phyloP scores from a whole-genome alignment of 2,888 invertebrate genomes.

The Idaea aversata region DNA sequence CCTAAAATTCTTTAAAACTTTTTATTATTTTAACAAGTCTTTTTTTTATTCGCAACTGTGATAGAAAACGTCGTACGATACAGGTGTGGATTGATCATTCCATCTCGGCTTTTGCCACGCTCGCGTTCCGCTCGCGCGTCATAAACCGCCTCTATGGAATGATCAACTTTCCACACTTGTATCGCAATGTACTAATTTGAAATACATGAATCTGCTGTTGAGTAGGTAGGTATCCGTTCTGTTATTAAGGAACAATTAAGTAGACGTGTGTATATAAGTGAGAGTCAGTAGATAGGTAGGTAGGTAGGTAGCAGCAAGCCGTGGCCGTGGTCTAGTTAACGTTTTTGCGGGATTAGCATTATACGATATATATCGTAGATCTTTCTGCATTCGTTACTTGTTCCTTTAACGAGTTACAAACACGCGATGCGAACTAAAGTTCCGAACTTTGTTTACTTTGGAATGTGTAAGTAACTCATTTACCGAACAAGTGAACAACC shows the following conservation, averaged over 20 bases:
- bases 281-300: too few species aligned
- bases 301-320: not conserved
- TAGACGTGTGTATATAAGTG: too few species aligned
- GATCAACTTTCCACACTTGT: too few species aligned
- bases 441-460: not conserved
- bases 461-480: not conserved
- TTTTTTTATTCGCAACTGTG: too few species aligned
- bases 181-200: not conserved
- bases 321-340: not conserved
- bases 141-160: too few species aligned
- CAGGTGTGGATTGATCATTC: too few species aligned
- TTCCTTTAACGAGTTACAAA: not conserved
- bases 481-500: not conserved
- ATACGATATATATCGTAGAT: not conserved
- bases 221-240: not conserved
- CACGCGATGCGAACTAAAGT: not conserved
- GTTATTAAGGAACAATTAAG: too few species aligned
- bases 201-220: not conserved
- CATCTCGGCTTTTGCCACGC: too few species aligned
- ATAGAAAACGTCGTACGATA: too few species aligned
- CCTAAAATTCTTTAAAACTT: too few species aligned
- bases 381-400: conserved; percentile 6
- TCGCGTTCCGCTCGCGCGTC: too few species aligned
- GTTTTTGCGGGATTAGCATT: not conserved
- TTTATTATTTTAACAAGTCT: too few species aligned